A percentile compares a stretch with the other conserved stretches of the same genome.
Conservation (phyloP, 2,797 vertebrate species). For the Leptatherina wallacei region DNA sequence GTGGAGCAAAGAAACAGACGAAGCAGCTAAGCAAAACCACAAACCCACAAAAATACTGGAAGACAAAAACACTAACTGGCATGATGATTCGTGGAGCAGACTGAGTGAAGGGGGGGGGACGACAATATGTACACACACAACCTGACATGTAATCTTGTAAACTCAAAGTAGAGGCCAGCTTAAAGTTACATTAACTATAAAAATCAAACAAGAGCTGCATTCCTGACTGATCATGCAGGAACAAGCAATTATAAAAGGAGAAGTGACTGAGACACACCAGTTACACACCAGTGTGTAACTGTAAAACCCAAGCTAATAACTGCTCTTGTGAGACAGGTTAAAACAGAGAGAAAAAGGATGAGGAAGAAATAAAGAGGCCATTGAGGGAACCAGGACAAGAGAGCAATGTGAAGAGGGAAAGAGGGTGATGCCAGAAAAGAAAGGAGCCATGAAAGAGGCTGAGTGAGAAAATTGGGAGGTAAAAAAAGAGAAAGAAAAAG, state of each 20-base stretch:
- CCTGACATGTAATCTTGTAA: conserved; percentile 1
- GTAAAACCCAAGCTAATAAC: conserved; percentile 76
- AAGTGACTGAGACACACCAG: too few species aligned
- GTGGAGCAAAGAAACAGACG: conserved; percentile 61
- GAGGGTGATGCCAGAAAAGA: conserved; percentile 58
- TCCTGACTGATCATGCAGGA: conserved; percentile 20
- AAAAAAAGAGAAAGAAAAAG: conserved; percentile 48
- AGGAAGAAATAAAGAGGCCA: conserved; percentile 43
- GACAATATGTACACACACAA: conserved; percentile 7
- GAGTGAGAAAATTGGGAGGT: conserved; percentile 56
- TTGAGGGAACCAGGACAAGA: conserved; percentile 52
- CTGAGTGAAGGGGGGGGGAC: conserved; percentile 8
- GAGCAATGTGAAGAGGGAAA: conserved; percentile 63
- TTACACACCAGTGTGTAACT: conserved; percentile 79
- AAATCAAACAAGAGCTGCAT: conserved; percentile 27
- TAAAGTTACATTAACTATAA: conserved; percentile 31
- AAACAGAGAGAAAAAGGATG: conserved; percentile 32
- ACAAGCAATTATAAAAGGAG: conserved; percentile 33
- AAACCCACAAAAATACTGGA: conserved; percentile 38
- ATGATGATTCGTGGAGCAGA: conserved; percentile 29
- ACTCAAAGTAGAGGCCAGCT: conserved; percentile 30
- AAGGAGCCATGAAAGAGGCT: conserved; percentile 61
- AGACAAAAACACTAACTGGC: conserved; percentile 33
- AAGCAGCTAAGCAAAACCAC: conserved; percentile 75
- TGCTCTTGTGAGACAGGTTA: conserved; percentile 24